Percentiles rank a stretch among this genome's conserved stretches.
Evolutionary conservation across 1,140 invertebrate species (phyloP).

Genomic region (Chironomus tepperi): DNA sequence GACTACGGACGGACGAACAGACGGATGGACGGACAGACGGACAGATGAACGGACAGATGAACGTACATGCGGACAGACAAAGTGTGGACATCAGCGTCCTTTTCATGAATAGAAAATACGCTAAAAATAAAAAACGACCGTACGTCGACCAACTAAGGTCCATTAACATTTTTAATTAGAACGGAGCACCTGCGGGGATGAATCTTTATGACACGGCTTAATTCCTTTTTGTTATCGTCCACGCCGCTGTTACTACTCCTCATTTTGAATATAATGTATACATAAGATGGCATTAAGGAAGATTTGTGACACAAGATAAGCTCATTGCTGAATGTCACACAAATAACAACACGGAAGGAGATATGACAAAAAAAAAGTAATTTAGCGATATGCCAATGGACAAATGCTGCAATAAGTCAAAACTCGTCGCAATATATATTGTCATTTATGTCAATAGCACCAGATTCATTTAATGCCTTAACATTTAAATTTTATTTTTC

Average conservation of each 20-base stretch:
- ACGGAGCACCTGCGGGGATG: neutral
- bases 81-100: too few relatives aligned
- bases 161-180: conserved; percentile 4
- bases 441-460: neutral
- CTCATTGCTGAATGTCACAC: neutral
- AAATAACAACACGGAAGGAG: neutral
- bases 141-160: neutral
- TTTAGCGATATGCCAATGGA: neutral
- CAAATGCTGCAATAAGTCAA: neutral
- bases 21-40: too few relatives aligned
- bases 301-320: neutral
- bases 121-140: too few relatives aligned
- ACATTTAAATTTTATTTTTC: too few relatives aligned
- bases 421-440: neutral
- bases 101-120: too few relatives aligned
- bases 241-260: neutral
- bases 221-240: neutral
- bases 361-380: neutral
- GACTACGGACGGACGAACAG: too few relatives aligned
- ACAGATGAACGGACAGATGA: too few relatives aligned
- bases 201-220: neutral
- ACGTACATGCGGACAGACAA: too few relatives aligned
- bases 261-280: neutral
- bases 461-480: neutral
- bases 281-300: neutral